Evolutionary conservation across 2,113 vertebrate genomes (phyloP), one percentile per base, ranked within the genome.

Genomic region (Pluvialis apricaria): DNA sequence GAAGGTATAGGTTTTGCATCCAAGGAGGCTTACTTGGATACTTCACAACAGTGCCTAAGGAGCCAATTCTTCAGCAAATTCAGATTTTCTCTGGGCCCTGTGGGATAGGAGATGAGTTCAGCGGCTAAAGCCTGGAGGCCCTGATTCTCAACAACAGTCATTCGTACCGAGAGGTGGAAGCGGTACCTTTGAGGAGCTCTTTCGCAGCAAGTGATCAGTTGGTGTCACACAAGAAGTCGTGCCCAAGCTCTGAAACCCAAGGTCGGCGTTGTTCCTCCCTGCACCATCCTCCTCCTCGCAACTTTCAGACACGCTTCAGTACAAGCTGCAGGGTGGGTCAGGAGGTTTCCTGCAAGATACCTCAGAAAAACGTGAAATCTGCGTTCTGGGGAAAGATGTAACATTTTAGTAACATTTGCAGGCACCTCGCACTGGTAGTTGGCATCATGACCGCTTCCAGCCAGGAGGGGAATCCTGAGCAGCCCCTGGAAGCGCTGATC

Each of bases 401-500:
- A 52, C 17, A 6, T 34, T 45, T 86, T 8, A 82, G 36, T 18
- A 22, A 22, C 6, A 1, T 49, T 76, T 69, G 68, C 69, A 54
- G 54, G 64, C 25, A 29, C 8, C 64, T n/a, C 4, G 11, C 28
- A 5, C 28, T 29, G 51, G 15, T 22, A 4, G 42, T 3, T 17
- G 31, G 57, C 69, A 82, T 5, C 38, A 1, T 0, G 1, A 64
- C 7, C 25, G 1, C 9, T 21, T 31, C 15, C 77, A 62, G 10
- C 36, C 72, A 2, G 8, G 1, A 0, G 32, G 57, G 47, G 34
- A 28, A 29, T 2, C 40, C 62, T 0, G 11, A 24, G 22, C 71
- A 21, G 44, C 58, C 40, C 18, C 84, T 26, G 0, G 42, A 11
- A 91, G 81, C 52, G 6, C 40, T 16, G 28, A 47, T 38, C 91